phyloP scores from a whole-genome alignment of 2,113 vertebrate genomes.

The Spheniscus mendiculus region DNA sequence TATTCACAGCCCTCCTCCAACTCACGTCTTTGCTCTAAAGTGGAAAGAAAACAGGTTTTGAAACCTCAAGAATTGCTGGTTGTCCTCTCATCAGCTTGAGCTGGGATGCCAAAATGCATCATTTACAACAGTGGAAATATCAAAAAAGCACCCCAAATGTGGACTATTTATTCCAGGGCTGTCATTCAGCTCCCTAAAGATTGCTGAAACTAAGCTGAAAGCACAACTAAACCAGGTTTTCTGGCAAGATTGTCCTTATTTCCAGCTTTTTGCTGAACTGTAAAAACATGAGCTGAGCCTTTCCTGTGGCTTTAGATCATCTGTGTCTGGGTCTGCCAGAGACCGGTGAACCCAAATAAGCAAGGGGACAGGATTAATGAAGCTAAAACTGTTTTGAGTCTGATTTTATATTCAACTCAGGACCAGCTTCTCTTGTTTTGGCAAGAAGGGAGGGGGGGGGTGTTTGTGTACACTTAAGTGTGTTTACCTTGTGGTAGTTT shows the following conservation, averaged over 20 bases:
- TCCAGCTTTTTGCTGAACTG: background rate
- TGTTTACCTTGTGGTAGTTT: constrained; percentile 33
- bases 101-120: background rate
- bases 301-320: background rate
- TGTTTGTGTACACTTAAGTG: background rate
- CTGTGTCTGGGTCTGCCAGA: background rate
- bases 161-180: background rate
- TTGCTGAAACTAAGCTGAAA: background rate
- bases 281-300: background rate
- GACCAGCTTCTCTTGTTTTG: constrained; percentile 19
- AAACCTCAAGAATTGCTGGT: background rate
- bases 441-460: background rate
- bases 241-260: background rate
- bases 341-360: background rate
- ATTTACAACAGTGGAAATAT: background rate
- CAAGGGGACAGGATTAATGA: background rate
- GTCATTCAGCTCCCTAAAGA: background rate
- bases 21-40: background rate
- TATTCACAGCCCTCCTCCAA: background rate
- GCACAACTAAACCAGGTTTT: background rate
- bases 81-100: background rate
- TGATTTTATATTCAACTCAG: background rate
- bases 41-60: background rate
- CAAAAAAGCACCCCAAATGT: background rate
- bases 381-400: background rate